Percentiles rank a stretch among this genome's conserved stretches.
Evolutionary conservation across 1,140 invertebrate genomes (phyloP).

Genomic region (Camponotus floridanus): DNA sequence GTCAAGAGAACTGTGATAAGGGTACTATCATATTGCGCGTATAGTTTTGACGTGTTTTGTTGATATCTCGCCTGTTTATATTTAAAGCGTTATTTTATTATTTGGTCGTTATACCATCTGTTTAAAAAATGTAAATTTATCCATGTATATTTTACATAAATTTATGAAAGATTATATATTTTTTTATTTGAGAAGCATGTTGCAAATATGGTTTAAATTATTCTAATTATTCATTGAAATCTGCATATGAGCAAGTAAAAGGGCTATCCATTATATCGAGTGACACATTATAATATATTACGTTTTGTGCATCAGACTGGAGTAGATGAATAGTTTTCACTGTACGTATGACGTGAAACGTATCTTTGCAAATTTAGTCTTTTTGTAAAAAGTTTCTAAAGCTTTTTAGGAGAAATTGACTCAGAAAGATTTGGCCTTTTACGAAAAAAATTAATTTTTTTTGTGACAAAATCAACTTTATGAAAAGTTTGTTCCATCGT

Average conservation of each 20-base stretch:
- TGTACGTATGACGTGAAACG: too few species aligned
- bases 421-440: too few species aligned
- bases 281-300: background rate
- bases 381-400: too few species aligned
- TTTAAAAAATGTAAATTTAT: background rate
- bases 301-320: background rate
- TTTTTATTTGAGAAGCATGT: background rate
- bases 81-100: background rate
- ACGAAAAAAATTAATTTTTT: too few species aligned
- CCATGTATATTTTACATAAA: background rate
- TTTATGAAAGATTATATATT: constrained; percentile 8
- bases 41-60: background rate
- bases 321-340: background rate
- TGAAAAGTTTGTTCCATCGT: too few species aligned
- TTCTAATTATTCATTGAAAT: constrained; percentile 5
- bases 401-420: too few species aligned
- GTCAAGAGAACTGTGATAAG: background rate
- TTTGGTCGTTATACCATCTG: background rate
- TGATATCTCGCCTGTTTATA: background rate
- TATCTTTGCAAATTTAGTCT: too few species aligned
- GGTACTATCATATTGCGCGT: background rate
- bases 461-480: too few species aligned
- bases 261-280: background rate
- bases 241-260: background rate
- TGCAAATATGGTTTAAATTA: background rate